Base-by-base conservation (phyloP, 2,888 invertebrate species). In the Drosophila bunnanda region DNA sequence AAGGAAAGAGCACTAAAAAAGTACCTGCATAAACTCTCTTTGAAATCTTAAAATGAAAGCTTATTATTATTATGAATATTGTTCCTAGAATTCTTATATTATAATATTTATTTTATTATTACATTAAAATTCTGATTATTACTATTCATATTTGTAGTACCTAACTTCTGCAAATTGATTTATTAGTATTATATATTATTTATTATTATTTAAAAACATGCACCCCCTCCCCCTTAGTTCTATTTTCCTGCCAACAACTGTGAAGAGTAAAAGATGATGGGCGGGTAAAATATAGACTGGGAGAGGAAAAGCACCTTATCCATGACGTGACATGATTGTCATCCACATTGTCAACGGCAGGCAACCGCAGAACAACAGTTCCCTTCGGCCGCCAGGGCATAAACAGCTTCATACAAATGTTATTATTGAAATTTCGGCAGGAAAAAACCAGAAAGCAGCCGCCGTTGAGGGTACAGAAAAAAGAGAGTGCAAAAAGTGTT, bases 361-460 rank as follows among this genome's bases (percentile, higher is more conserved):
- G 81, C 75, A 62, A 68, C 68, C 71, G 64, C 67, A 65, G 52
- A 65, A 64, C 54, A 57, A 52, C 22, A 41, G 66, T 66, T 46
- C 38, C 48, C 75, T 41, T 43, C 48, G 59, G 53, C 50, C 65
- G 44, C 59, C 69, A 53, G 65, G 60, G 69, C 75, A 88, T 88
- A 82, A 88, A 86, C 88, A 86, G 84, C 86, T 86, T 82, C 79
- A 86, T 88, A 82, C 86, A 86, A 88, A 80, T 80, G 80, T 86
- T 86, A 79, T 86, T 88, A 86, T 86, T 88, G 88, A 83, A 86
- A 88, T 85, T 86, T 86, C 72, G 78, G 75, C 70, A 75, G 68
- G 60, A 60, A 50, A 60, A 67, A 53, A 17, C 3, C 52, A 74
- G 74, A 73, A 66, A 9, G 20, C 15, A 32, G 8, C 17, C 50